Base-by-base conservation (phyloP, 2,797 vertebrate species). In the Esox masquinongy region DNA sequence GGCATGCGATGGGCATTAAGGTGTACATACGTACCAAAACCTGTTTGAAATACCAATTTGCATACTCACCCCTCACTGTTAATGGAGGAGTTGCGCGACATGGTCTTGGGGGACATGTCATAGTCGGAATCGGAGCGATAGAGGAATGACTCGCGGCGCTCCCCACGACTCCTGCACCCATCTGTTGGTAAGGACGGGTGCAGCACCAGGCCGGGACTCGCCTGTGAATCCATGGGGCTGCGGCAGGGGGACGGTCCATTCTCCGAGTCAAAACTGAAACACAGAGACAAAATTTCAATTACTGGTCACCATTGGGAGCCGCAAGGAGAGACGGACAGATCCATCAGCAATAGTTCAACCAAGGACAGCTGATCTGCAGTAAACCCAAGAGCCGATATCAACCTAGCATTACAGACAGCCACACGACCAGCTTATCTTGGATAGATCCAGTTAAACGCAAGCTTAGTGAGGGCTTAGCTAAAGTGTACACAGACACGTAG, bases 81-180 rank as follows among this genome's bases (percentile, higher is more conserved):
- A 90, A 97, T 83, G 31, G 97, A 98, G 71, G 97, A 98, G 91
- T 97, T 98, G 77, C 96, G 95, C 72, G 97, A 97, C 95, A 97
- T 95, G 84, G 95, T 96, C 89, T 96, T 97, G 80, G 97, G 97
- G 17, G 97, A 97, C 73, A 95, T 95, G 92, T 98, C 97, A 3
- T 94, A 97, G 94, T 98, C 97, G 0, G 96, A 97, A 93, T 97
- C 96, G 0, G 96, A 97, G 80, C 96, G 96, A 87, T 97, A 97
- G 64, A 98, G 94, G 92, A 98, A 98, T 76, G 96, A 97, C 85
- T 98, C 97, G 14, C 96, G 93, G 68, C 97, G 95, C 86, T 97
- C 56, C 56, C 22, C 56, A 6, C 56, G 95, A 85, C 94, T 96
- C 85, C 96, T 92, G 56, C 56, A 61, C 56, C 56, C 56, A 3